Evolutionary conservation across 1,140 invertebrate genomes (phyloP), one percentile per base, ranked within the genome.

Genomic region (Melipona quadrifasciata): DNA sequence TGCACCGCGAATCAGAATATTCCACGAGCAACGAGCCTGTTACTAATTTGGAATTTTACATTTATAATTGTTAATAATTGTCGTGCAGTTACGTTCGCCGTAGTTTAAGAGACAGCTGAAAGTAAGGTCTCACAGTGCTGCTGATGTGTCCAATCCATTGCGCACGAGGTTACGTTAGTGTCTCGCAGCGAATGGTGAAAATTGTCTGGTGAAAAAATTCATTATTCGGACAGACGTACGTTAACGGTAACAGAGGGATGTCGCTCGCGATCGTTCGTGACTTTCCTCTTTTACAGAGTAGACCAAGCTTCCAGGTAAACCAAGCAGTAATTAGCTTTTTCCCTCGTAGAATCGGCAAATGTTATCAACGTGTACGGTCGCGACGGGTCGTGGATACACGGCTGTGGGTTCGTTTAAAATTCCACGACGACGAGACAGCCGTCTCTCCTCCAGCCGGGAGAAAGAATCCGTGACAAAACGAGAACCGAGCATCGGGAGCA

Each of bases 151-250:
- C 34, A 39, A 39, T 39, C 34, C 34, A 39, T 5, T 5, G 31
- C 31, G 31, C 31, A 31, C 31, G 34, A 39, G 34, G 34, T 39
- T 39, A 39, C 3, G 34, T 39, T 39, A 39, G 4, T 5, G 34
- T 39, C 34, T 39, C 34, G 3, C 34, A 5, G 4, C 3, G 34
- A 47, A 47, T 21, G 31, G 72, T 34, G 55, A 51, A 61, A 71
- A 78, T 57, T 64, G 67, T 19, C 3, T 64, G 76, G 82, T 65
- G n/a, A n/a, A 71, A 61, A 61, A 61, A 53, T 78, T 53, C 21
- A 55, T 79, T 47, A 47, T 8, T 0, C 8, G 27, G 73, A 58
- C 53, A 31, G 19, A 21, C 53, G 0, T 39, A 8, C 39, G 6
- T 47, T 47, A 47, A 16, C 14, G 14, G 16, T 80, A 80, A 72